Evolutionary conservation across 1,140 invertebrate species (phyloP).

Genomic region (Alviniconcha marisindica): DNA sequence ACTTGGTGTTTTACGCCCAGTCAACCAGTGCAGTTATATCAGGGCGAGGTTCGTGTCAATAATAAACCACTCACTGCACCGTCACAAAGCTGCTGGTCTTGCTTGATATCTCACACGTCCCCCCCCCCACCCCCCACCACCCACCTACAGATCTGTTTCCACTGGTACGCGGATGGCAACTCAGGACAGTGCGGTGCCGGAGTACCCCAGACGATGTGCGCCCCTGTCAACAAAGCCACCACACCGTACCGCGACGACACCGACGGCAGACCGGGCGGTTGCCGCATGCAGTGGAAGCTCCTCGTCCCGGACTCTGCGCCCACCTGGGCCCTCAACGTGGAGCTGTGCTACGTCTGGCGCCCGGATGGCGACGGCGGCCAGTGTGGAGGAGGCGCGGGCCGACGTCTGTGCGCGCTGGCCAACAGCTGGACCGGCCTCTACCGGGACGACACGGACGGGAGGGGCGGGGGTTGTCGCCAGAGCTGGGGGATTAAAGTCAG

Average conservation of each 20-base stretch:
- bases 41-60: no score
- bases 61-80: no score
- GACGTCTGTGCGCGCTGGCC: conserved; percentile 42
- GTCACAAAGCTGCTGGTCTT: no score
- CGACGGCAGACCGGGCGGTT: conserved; percentile 40
- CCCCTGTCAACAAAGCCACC: conserved; percentile 40
- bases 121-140: no score
- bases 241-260: conserved; percentile 46
- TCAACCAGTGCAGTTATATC: no score
- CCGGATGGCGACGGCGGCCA: conserved; percentile 48
- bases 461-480: conserved; percentile 41
- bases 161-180: conserved; percentile 48
- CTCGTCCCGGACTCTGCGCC: conserved; percentile 38
- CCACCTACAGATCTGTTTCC: no score
- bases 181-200: conserved; percentile 48
- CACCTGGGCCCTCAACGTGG: conserved; percentile 32
- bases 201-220: conserved; percentile 35
- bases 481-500: no score
- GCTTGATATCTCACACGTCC: no score
- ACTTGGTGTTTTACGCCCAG: no score
- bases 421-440: conserved; percentile 48
- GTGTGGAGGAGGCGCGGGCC: conserved; percentile 37
- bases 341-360: conserved; percentile 45
- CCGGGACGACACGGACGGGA: conserved; percentile 50
- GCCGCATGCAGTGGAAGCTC: conserved; percentile 47